A percentile compares a stretch with the other conserved stretches of the same genome.
Conservation (phyloP, 2,797 vertebrate genomes). For the Sebastes vulpes region DNA sequence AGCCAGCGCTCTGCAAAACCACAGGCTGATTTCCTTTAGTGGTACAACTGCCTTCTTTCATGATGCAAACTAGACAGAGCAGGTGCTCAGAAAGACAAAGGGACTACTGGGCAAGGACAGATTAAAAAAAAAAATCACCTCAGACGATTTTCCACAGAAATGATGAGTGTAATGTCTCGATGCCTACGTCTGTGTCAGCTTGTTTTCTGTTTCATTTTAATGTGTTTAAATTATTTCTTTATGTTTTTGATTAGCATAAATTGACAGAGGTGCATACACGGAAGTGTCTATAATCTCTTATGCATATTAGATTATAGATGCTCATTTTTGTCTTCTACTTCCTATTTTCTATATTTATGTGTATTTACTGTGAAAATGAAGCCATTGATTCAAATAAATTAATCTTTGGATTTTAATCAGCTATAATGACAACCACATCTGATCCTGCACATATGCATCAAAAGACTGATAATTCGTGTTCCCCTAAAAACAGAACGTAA, state of each 20-base stretch:
- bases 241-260: background rate
- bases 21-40: conserved; percentile 72
- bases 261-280: background rate
- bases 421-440: background rate
- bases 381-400: background rate
- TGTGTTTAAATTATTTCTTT: background rate
- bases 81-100: conserved; percentile 20
- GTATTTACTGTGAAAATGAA: background rate
- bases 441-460: background rate
- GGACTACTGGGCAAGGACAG: background rate
- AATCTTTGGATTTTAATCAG: background rate
- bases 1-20: conserved; percentile 65
- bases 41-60: background rate
- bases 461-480: background rate
- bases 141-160: background rate
- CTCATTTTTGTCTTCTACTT: background rate
- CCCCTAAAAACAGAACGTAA: background rate
- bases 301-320: background rate
- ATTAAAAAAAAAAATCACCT: background rate
- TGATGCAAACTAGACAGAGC: conserved; percentile 22
- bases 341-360: background rate
- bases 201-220: conserved; percentile 17
- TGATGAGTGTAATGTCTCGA: conserved; percentile 2
- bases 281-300: background rate
- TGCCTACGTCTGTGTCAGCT: background rate